A percentile compares a stretch with the other conserved stretches of the same genome.
Evolutionary conservation across 2,888 invertebrate genomes (phyloP).

Genomic region (Corythucha ciliata): DNA sequence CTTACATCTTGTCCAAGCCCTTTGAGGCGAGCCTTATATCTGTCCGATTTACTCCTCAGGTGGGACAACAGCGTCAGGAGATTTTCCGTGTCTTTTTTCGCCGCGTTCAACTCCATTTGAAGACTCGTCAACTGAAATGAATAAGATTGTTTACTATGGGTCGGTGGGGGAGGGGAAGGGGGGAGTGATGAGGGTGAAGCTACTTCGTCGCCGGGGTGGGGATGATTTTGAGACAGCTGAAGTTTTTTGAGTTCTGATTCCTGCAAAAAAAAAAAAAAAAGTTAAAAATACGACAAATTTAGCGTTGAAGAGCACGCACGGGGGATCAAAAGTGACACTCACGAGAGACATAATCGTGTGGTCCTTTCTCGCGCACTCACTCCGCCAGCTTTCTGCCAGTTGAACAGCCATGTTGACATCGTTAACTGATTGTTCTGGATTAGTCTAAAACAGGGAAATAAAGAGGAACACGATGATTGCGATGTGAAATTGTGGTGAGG

Average conservation of each 20-base stretch:
- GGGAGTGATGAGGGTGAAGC: too few species aligned
- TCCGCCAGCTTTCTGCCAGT: conserved; percentile 30
- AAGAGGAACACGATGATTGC: background rate
- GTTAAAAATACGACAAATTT: background rate
- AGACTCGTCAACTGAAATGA: too few species aligned
- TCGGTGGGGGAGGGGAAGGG: too few species aligned
- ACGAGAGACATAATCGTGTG: conserved; percentile 22
- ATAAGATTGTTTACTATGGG: too few species aligned
- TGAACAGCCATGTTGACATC: background rate
- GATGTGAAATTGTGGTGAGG: too few species aligned
- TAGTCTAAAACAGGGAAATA: background rate
- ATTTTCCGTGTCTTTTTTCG: too few species aligned
- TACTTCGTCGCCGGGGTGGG: too few species aligned
- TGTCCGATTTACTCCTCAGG: too few species aligned
- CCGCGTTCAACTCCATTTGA: too few species aligned
- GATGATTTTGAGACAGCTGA: conserved; percentile 3
- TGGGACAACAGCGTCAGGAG: too few species aligned
- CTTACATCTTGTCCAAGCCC: too few species aligned
- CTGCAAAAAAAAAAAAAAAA: conserved; percentile 15
- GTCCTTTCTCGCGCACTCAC: conserved; percentile 33
- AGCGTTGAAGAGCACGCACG: background rate
- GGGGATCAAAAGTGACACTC: background rate
- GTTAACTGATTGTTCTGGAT: background rate
- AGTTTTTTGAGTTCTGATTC: conserved; percentile 22
- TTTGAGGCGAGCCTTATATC: too few species aligned